A percentile compares a stretch with the other conserved stretches of the same genome.
Evolutionary conservation across 2,797 vertebrate genomes (phyloP).

Genomic region (Tolypeutes matacus): DNA sequence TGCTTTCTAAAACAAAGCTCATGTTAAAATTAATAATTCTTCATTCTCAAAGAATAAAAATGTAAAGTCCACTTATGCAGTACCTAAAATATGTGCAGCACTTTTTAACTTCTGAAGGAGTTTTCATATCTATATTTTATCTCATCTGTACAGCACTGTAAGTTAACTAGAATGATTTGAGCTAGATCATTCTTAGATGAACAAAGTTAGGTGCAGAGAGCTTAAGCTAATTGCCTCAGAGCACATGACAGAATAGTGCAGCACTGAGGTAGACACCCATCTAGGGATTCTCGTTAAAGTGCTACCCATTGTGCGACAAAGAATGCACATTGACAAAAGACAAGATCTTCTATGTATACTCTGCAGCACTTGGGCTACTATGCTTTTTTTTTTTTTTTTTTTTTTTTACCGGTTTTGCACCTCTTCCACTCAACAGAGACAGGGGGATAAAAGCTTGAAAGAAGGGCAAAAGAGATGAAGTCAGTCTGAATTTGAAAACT

Average conservation of each 20-base stretch:
- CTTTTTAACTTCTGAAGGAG: not conserved
- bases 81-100: not conserved
- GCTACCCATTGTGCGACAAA: not conserved
- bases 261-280: not conserved
- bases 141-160: not conserved
- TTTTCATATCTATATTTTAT: not conserved
- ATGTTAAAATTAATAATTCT: not conserved
- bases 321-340: fast-evolving
- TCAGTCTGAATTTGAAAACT: not conserved
- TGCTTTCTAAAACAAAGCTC: constrained; percentile 47
- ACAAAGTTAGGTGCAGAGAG: not conserved
- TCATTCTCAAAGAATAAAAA: not conserved
- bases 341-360: not conserved
- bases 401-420: not conserved
- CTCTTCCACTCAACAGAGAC: not conserved
- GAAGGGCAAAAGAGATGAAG: not conserved
- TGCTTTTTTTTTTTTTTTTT: not conserved
- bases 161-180: not conserved
- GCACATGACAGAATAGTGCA: not conserved
- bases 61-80: not conserved
- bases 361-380: not conserved
- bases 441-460: not conserved
- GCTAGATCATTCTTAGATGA: not conserved
- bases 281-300: not conserved
- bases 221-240: not conserved